These are phyloP conservation scores for Petroica traversi DNA, from an alignment of 2,113 vertebrate genomes.

Conservation along the genomic window DNA sequence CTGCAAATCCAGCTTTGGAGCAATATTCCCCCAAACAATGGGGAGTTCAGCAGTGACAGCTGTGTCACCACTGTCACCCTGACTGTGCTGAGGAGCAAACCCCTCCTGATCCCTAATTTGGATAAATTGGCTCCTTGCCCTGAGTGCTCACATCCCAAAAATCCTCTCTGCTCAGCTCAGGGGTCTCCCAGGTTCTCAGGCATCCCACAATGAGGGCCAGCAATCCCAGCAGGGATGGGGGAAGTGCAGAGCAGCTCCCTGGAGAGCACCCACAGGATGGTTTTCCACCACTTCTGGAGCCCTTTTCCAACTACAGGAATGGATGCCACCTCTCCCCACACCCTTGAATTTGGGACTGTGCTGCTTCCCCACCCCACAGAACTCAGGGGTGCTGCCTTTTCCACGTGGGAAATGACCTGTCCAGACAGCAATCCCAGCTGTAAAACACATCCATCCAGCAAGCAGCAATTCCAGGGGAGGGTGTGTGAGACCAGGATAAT, in stretches of 20 bases:
- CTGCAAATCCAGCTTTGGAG: background rate
- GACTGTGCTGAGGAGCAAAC: background rate
- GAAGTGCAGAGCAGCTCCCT: background rate
- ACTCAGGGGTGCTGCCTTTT: background rate
- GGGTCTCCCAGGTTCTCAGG: background rate
- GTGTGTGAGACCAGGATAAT: accelerated
- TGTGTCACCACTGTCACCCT: background rate
- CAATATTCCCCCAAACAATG: accelerated
- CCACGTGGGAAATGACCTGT: accelerated
- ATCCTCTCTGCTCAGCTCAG: background rate
- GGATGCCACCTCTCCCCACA: background rate
- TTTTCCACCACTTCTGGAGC: background rate
- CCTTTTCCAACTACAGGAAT: background rate
- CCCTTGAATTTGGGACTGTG: accelerated
- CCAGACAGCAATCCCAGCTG: background rate
- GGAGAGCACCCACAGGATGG: background rate
- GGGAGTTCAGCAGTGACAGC: background rate
- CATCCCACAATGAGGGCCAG: background rate
- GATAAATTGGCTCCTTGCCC: background rate
- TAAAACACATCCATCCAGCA: accelerated
- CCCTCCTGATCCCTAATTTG: accelerated
- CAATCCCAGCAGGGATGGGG: background rate
- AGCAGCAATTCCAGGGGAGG: background rate
- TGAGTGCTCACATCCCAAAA: background rate
- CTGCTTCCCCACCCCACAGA: background rate